Evolutionary conservation across 2,888 invertebrate genomes (phyloP).

Genomic region (Pecten maximus): DNA sequence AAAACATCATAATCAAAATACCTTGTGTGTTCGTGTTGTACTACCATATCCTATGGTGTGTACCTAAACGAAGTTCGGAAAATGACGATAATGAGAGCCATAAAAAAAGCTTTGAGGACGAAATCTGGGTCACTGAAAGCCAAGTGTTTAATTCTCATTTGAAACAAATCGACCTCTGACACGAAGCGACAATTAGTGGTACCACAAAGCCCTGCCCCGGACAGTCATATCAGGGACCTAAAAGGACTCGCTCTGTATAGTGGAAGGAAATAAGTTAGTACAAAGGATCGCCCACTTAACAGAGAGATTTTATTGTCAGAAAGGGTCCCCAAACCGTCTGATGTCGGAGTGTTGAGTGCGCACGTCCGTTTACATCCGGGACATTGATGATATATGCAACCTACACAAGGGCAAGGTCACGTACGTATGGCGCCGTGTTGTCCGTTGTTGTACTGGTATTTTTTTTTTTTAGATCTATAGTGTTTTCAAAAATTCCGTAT

Average conservation of each 20-base stretch:
- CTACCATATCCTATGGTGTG: no score
- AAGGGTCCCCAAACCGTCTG: not conserved
- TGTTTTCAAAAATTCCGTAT: no score
- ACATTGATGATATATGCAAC: not conserved
- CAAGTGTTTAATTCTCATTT: not conserved
- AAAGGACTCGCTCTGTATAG: not conserved
- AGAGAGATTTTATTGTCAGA: not conserved
- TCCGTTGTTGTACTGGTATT: not conserved
- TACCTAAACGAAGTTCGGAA: not conserved
- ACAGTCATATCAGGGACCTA: not conserved
- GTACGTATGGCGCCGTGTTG: not conserved
- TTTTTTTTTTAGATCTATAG: no score
- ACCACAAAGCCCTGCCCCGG: not conserved
- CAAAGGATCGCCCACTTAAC: not conserved
- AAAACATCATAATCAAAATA: no score
- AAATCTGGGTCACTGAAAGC: not conserved
- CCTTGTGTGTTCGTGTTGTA: no score
- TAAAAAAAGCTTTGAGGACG: not conserved
- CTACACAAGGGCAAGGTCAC: not conserved
- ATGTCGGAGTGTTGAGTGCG: not conserved
- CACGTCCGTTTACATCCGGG: constrained; percentile 15
- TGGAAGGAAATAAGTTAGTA: not conserved
- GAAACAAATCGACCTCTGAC: not conserved
- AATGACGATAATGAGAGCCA: not conserved
- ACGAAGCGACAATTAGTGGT: not conserved